Percentiles rank a stretch among this genome's conserved stretches.
phyloP scores from a whole-genome alignment of 2,888 invertebrate species.

The Leptinotarsa tumamoca region DNA sequence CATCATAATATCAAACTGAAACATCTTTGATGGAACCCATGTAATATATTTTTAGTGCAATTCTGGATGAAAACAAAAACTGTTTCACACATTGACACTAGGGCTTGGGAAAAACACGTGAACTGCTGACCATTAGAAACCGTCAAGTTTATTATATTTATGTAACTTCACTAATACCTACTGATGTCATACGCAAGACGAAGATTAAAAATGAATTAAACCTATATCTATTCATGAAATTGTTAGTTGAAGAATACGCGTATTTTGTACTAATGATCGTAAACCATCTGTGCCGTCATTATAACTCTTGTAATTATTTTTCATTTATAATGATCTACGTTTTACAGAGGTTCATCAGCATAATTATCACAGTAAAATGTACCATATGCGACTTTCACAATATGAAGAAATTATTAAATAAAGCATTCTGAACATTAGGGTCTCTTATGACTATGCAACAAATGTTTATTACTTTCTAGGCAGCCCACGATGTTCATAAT shows the following conservation, averaged over 20 bases:
- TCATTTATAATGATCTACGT: constrained; percentile 48
- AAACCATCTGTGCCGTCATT: constrained; percentile 44
- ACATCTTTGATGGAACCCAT: no score
- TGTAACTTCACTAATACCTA: background rate
- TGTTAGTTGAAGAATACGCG: constrained; percentile 40
- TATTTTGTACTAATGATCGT: constrained; percentile 45
- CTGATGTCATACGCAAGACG: constrained; percentile 28
- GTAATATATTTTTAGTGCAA: no score
- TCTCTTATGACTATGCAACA: background rate
- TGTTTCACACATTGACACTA: no score
- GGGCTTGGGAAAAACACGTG: no score
- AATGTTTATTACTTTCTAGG: constrained; percentile 2
- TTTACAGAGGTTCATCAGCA: constrained; percentile 42
- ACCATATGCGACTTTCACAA: constrained; percentile 54
- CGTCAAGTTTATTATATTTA: no score
- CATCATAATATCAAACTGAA: no score
- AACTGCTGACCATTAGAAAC: no score
- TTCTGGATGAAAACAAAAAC: no score
- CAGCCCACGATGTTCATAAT: background rate
- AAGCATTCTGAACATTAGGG: constrained; percentile 8
- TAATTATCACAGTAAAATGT: constrained; percentile 55
- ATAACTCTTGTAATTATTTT: constrained; percentile 49
- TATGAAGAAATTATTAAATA: constrained; percentile 28
- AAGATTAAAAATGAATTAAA: constrained; percentile 50
- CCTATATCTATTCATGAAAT: constrained; percentile 43